Evolutionary conservation across 2,888 invertebrate genomes (phyloP), one percentile per base, ranked within the genome.

Genomic region (Diarsia mendica): DNA sequence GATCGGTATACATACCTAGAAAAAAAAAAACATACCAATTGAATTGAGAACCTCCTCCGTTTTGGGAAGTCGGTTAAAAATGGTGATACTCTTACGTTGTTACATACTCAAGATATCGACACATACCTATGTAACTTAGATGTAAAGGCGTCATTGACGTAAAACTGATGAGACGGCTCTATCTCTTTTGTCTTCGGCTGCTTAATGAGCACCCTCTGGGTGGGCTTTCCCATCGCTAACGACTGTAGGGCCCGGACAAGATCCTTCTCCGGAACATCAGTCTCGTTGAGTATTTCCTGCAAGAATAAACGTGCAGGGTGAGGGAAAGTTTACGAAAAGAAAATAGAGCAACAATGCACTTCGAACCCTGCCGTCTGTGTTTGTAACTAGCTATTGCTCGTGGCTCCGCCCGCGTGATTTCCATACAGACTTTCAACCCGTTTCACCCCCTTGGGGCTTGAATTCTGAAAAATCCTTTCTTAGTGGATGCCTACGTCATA

Each of bases 231-330:
- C 98, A 99, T 99, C 15, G 99, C 99, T 88, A 99, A 96, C 83
- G 99, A 99, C 95, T 99, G 99, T 91, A 99, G 97, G 72, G 99
- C 99, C 92, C 99, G 97, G 88, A 99, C 98, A 92, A 99, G 97
- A 94, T 99, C 99, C 92, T 99, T 98, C 93, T 99, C 99, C n/a
- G 99, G 99, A 93, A 99, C 99, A 96, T 99, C 99, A 71, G 99
- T 99, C 97, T 99, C 99, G 94, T 98, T 99, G 94, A 98, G 98
- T 90, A 99, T 98, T 96, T 99, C 98, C 97, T 98, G 95, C 44
- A 72, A 71, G 3, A 74, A 55, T 48, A 20, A 61, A 33, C 20
- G n/a, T 15, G 20, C n/a, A 3, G 11, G 13, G 20, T 61, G 15
- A 61, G 44, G 4, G 1, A 18, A 33, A 20, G 1, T 44, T 33